Evolutionary conservation across 2,888 invertebrate species (phyloP), one percentile per base, ranked within the genome.

Genomic region (Drosophila paramelanica): DNA sequence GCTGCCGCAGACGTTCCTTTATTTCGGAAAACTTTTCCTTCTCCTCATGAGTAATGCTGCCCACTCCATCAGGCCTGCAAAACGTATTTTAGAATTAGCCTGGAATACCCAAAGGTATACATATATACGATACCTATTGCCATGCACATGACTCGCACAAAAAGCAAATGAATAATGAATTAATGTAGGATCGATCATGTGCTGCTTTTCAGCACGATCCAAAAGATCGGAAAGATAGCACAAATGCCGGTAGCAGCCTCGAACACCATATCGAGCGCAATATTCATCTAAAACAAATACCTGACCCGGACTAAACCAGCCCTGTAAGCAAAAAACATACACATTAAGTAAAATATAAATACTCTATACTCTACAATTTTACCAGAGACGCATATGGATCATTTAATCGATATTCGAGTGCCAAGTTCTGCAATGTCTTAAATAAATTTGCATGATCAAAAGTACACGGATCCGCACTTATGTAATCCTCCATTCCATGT

Each of bases 281-380:
- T 99, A 98, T 92, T 98, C 98, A 92, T 99, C 99, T 82, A 99
- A 93, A 11, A 99, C 98, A 93, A 99, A 99, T 57, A 99, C 96
- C 94, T 99, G 99, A 1, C 99, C 99, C 0, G 99, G 99, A 89
- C 99, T 99, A 93, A 99, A 99, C 99, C 99, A 99, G 81, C 99
- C 99, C 98, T 98, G 51, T 57, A 39, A 20, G 25, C 4, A 31
- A 39, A 41, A 23, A 23, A 46, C 11, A 27, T 38, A 23, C 25
- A 38, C 10, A 6, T 45, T 27, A 17, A 23, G 25, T 3, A 43
- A 10, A 39, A 45, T 23, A 51, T 14, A 47, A 10, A 46, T 27
- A n/a, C n/a, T n/a, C n/a, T n/a, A n/a, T n/a, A n/a, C n/a, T n/a
- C n/a, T n/a, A n/a, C n/a, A n/a, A n/a, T n/a, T n/a, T n/a, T 94